These are phyloP conservation scores for Sula dactylatra DNA, from an alignment of 2,113 vertebrate genomes.

Conservation along the genomic window DNA sequence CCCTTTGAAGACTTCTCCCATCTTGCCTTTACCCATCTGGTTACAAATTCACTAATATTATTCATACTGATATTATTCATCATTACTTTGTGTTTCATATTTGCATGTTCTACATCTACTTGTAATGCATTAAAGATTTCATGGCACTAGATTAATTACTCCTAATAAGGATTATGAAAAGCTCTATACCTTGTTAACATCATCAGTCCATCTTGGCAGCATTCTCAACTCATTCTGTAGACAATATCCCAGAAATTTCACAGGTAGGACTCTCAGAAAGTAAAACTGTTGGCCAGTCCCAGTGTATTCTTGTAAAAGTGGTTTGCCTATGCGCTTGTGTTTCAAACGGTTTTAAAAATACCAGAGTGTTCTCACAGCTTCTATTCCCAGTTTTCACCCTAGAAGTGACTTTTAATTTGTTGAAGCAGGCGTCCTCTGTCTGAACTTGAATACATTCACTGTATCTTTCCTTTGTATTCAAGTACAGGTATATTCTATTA, in stretches of 20 bases:
- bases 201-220: not conserved
- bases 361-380: not conserved
- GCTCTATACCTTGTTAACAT: not conserved
- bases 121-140: not conserved
- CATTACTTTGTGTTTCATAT: not conserved
- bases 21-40: not conserved
- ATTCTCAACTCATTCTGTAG: not conserved
- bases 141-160: not conserved
- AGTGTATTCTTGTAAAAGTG: not conserved
- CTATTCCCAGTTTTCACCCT: constrained; percentile 9
- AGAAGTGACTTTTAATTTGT: constrained; percentile 36
- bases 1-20: not conserved
- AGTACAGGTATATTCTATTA: constrained; percentile 41
- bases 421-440: constrained; percentile 1
- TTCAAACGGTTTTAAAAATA: not conserved
- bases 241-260: constrained; percentile 12
- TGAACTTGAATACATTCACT: constrained; percentile 6
- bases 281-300: not conserved
- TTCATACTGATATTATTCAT: not conserved
- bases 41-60: constrained; percentile 9
- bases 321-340: not conserved
- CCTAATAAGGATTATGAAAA: not conserved
- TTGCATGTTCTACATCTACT: not conserved
- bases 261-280: not conserved
- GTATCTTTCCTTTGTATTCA: constrained; percentile 34